A percentile compares a stretch with the other conserved stretches of the same genome.
phyloP scores from a whole-genome alignment of 2,797 vertebrate species.

The Helarctos malayanus region DNA sequence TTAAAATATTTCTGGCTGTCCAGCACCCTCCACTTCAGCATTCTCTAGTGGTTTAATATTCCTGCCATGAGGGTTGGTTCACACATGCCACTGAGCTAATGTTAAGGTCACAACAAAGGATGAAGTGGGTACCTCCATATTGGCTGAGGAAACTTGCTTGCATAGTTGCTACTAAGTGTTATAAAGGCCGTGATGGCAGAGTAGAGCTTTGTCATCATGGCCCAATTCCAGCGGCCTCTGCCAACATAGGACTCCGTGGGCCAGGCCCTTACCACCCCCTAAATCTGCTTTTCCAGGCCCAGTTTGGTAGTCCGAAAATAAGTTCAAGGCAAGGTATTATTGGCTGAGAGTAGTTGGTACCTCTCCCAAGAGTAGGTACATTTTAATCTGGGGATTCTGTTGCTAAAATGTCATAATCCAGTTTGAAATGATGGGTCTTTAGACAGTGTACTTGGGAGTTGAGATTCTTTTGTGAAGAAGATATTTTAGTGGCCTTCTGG shows the following conservation, averaged over 20 bases:
- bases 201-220: not conserved
- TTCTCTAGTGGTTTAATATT: not conserved
- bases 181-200: not conserved
- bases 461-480: conserved; percentile 29
- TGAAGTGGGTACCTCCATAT: not conserved
- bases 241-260: not conserved
- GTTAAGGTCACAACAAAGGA: not conserved
- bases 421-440: not conserved
- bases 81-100: not conserved
- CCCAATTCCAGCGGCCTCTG: not conserved
- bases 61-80: not conserved
- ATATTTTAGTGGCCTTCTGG: conserved; percentile 9
- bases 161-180: not conserved
- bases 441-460: not conserved
- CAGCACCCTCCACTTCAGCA: not conserved
- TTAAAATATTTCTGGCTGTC: not conserved
- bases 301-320: not conserved
- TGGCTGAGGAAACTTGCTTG: not conserved
- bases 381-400: conserved; percentile 9
- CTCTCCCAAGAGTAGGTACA: not conserved
- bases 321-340: not conserved
- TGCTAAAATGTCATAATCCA: not conserved
- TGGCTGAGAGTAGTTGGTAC: not conserved
- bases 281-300: not conserved
- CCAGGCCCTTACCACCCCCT: not conserved